Base-by-base conservation (phyloP, 2,888 invertebrate species). In the Heliconius ethilla region DNA sequence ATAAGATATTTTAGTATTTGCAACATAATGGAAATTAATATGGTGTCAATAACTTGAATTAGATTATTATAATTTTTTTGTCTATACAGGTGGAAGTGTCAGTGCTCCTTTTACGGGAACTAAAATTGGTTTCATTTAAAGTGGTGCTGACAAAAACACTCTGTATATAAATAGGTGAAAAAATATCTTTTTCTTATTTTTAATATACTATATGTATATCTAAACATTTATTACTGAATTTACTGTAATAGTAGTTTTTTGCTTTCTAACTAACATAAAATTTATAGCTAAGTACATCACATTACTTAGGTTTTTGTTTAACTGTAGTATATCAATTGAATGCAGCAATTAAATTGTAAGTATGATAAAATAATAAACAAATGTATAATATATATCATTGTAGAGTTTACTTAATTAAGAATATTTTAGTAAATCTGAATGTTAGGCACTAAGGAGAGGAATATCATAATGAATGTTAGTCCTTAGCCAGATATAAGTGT, bases 1-100 rank as follows among this genome's bases (percentile, higher is more conserved):
- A 5, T 72, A 45, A 40, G n/a, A 27, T 25, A 25, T 70, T 51
- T 40, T 67, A n/a, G 18, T 72, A 59, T 59, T 37, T 25, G 29
- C 73, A 73, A 29, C 5, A 73, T 40, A 37, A 29, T n/a, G 66
- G 40, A 65, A 55, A 72, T 59, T 40, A 40, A 69, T 69, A 25
- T n/a, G 40, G 40, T 69, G 40, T 69, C 40, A 69, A 67, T 45
- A 15, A 69, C 15, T 69, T 69, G 15, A 45, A 40, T 69, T 69
- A 40, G 69, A 69, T 69, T 40, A 15, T 40, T 69, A 33, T 65
- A 29, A 25, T 22, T 69, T 25, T 69, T 25, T 7, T 11, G 37
- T 40, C 6, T 67, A 67, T 11, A 37, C 10, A 11, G 33, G 33
- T 33, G 33, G 33, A 33, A 33, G 33, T 33, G 33, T 33, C 33